phyloP scores from a whole-genome alignment of 1,140 invertebrate species.

The Caerostris extrusa region DNA sequence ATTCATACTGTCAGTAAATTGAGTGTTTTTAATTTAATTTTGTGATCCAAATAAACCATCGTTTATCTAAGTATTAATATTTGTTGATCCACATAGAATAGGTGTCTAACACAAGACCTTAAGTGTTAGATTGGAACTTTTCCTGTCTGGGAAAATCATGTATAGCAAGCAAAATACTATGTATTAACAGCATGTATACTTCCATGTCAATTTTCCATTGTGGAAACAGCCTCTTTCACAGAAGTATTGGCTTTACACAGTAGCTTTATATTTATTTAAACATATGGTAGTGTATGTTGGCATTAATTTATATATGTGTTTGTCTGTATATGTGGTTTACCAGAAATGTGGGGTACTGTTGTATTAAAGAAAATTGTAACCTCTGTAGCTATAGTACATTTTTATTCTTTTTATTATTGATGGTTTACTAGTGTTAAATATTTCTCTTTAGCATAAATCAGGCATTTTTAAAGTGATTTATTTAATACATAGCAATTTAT shows the following conservation, averaged over 20 bases:
- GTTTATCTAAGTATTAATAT: conserved; percentile 26
- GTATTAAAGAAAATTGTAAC: conserved; percentile 21
- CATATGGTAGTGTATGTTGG: conserved; percentile 47
- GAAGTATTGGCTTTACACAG: conserved; percentile 55
- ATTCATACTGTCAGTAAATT: not conserved
- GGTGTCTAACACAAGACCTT: conserved; percentile 41
- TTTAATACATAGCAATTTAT: not conserved
- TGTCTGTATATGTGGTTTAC: conserved; percentile 38
- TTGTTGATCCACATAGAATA: conserved; percentile 23
- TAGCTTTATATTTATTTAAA: conserved; percentile 60
- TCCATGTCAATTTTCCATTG: conserved; percentile 64
- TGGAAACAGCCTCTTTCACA: conserved; percentile 60
- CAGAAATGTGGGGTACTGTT: conserved; percentile 31
- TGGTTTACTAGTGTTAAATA: not conserved
- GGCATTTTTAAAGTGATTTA: not conserved
- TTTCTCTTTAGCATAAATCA: not conserved
- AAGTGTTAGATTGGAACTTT: conserved; percentile 69
- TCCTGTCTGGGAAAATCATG: conserved; percentile 46
- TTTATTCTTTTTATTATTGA: not conserved
- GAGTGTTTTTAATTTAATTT: not conserved
- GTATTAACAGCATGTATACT: conserved; percentile 75
- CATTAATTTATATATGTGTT: conserved; percentile 60
- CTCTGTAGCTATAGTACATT: not conserved
- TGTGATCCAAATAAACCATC: not conserved
- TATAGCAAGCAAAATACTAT: conserved; percentile 75